These are phyloP conservation scores for Latrodectus hesperus DNA, from an alignment of 2,888 invertebrate genomes.

Conservation along the genomic window DNA sequence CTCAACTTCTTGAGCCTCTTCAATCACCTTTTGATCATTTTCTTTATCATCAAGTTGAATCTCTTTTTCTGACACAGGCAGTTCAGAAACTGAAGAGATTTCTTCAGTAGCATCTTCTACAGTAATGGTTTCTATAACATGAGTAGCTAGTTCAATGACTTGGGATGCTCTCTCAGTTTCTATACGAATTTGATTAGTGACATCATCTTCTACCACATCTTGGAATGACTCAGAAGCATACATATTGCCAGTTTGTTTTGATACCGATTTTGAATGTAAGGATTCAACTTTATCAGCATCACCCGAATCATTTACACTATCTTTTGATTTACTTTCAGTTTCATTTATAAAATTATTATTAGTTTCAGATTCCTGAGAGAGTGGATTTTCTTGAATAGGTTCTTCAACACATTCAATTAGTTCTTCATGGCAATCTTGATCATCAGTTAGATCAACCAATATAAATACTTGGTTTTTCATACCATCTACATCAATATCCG, in stretches of 20 bases:
- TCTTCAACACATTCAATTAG: not conserved
- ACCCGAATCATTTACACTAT: too few relatives aligned
- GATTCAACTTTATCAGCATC: too few relatives aligned
- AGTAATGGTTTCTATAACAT: not conserved
- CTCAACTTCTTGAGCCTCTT: not conserved
- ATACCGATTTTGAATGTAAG: too few relatives aligned
- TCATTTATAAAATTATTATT: not conserved
- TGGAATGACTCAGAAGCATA: not conserved
- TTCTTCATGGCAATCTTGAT: not conserved
- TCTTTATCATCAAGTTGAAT: not conserved
- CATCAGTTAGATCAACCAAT: not conserved
- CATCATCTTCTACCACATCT: slow-evolving; percentile 5
- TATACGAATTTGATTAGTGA: not conserved
- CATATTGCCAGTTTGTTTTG: too few relatives aligned
- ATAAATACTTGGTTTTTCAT: not conserved
- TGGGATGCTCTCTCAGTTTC: not conserved
- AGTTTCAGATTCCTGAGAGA: not conserved
- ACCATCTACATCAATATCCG: not conserved
- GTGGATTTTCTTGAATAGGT: not conserved
- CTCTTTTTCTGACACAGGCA: not conserved
- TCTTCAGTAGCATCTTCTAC: slow-evolving; percentile 1
- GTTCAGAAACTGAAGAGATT: not conserved
- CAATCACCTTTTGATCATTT: not conserved
- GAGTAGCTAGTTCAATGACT: not conserved
- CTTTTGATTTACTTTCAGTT: too few relatives aligned